Base-by-base conservation (phyloP, 1,140 invertebrate genomes). In the Drosophila ohnishii region DNA sequence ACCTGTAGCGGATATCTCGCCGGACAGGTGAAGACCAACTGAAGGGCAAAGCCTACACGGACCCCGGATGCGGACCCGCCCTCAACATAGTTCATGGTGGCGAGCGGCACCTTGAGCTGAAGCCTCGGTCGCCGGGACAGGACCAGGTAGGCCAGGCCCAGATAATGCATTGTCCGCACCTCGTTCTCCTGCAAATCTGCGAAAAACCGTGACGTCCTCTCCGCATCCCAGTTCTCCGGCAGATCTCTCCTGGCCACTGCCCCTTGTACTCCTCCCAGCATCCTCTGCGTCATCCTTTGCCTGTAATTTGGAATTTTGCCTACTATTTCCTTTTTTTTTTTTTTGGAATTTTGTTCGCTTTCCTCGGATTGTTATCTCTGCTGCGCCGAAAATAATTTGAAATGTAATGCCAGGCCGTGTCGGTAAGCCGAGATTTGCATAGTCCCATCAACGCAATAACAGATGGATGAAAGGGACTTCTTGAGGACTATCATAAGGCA, bases 111-210 rank as follows among this genome's bases (percentile, higher is more conserved):
- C 60, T 69, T 84, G 10, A 88, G 4, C 3, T 72, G 59, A 9
- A 88, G 42, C 3, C 48, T 11, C 0, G 84, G 80, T 2, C 28
- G 39, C 0, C 85, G 85, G 9, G 60, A 37, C 9, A 88, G 16
- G 2, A 88, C 84, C 70, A 78, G 8, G 35, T 84, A 88, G 13
- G 84, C 67, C 39, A 80, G 37, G 7, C 84, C 84, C 53, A 88
- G 39, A 14, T 88, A 88, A 28, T 89, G 84, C 69, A 88, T 47
- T 0, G 84, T 84, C 10, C 69, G 60, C 35, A 88, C 66, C 55
- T 88, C 85, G 6, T 80, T 88, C 5, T 70, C 61, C 47, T 89
- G 85, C 63, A 88, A 55, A 42, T 78, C 58, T 2, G 32, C 28
- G 13, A 65, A 53, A 14, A 67, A 77, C 9, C 35, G 53, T 2